These are phyloP conservation scores for Sisyra nigra DNA, from an alignment of 2,888 invertebrate species.

Conservation along the genomic window DNA sequence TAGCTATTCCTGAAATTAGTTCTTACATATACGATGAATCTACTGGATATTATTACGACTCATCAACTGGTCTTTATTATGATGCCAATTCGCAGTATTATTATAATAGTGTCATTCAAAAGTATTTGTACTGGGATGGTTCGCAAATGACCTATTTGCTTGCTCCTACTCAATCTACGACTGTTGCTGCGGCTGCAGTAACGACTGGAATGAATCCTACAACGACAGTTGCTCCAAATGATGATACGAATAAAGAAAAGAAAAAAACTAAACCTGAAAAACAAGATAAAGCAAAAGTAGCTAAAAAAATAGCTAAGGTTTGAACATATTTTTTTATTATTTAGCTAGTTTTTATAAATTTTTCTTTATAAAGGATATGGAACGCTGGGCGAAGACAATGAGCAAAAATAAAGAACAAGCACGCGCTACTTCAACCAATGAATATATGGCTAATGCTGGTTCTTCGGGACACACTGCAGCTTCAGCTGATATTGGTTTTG, in stretches of 20 bases:
- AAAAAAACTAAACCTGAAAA: conserved; percentile 59
- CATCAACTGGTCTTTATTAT: conserved; percentile 84
- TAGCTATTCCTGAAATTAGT: conserved; percentile 70
- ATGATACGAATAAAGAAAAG: conserved; percentile 28
- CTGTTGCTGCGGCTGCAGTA: conserved; percentile 21
- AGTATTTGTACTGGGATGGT: conserved; percentile 92
- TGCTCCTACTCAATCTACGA: conserved; percentile 25
- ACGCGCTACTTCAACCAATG: conserved; percentile 17
- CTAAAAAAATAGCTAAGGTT: conserved; percentile 90
- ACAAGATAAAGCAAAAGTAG: conserved; percentile 90
- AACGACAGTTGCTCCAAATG: conserved; percentile 17
- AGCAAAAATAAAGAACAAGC: conserved; percentile 83
- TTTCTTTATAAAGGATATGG: conserved; percentile 45
- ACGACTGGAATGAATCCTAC: conserved; percentile 10
- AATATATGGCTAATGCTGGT: too few relatives aligned
- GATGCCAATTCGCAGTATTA: conserved; percentile 94
- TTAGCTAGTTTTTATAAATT: background rate
- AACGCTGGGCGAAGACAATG: conserved; percentile 89
- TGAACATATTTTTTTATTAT: conserved; percentile 6
- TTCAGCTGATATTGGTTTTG: conserved; percentile 86
- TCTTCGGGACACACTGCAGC: conserved; percentile 32
- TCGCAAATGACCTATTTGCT: conserved; percentile 45
- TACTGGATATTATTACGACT: conserved; percentile 94
- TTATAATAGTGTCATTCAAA: conserved; percentile 78
- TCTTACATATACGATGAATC: conserved; percentile 88